phyloP scores from a whole-genome alignment of 2,113 vertebrate genomes.

The Condylura cristata region DNA sequence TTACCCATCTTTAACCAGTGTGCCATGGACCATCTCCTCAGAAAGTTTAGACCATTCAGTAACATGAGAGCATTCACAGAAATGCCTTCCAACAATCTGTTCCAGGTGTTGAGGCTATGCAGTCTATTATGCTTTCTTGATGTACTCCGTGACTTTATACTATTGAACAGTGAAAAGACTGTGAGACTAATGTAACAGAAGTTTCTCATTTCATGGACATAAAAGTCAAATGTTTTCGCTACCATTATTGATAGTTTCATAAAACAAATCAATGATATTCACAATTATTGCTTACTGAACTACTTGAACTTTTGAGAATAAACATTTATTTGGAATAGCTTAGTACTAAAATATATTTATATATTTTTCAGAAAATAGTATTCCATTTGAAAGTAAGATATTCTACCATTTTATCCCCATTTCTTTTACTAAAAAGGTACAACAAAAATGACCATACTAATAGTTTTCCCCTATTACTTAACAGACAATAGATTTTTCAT shows the following conservation, averaged over 20 bases:
- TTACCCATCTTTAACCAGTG: neutral
- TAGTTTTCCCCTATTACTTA: neutral
- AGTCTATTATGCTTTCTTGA: neutral
- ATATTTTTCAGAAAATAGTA: neutral
- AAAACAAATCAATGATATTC: neutral
- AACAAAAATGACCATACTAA: neutral
- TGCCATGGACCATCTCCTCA: neutral
- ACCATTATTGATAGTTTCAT: neutral
- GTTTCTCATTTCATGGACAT: neutral
- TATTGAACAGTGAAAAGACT: neutral
- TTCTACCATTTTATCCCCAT: neutral
- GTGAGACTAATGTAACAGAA: neutral
- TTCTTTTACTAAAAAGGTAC: neutral
- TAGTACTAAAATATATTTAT: neutral
- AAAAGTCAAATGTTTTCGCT: constrained; percentile 17
- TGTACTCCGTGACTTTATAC: neutral
- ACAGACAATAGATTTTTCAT: neutral
- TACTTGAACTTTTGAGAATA: neutral
- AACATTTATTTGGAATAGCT: neutral
- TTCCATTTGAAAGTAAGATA: neutral
- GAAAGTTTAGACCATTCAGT: neutral
- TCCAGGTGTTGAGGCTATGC: neutral
- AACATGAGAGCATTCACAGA: neutral
- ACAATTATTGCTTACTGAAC: constrained; percentile 4
- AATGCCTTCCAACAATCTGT: neutral